These are phyloP conservation scores for Vanessa cardui DNA, from an alignment of 2,888 invertebrate species.

Conservation along the genomic window DNA sequence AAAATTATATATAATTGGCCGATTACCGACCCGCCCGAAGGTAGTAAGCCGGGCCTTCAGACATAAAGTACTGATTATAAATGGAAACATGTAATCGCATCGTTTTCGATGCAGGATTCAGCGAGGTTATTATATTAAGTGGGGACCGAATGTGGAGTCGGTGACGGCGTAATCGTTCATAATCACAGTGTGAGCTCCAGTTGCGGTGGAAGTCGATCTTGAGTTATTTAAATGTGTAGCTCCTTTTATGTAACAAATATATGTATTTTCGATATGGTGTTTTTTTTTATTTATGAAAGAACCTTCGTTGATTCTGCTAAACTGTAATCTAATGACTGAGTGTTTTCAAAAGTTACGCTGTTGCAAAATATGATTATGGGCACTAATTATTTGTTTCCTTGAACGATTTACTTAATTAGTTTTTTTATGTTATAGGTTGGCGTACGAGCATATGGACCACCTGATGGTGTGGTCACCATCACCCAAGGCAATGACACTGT, in stretches of 20 bases:
- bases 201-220: constrained; percentile 31
- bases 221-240: constrained; percentile 30
- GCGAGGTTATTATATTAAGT: constrained; percentile 81
- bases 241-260: not conserved
- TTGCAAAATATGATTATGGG: no score
- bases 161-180: constrained; percentile 77
- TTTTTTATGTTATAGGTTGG: no score
- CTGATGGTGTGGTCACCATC: no score
- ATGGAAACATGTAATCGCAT: constrained; percentile 79
- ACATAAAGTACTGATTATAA: constrained; percentile 76
- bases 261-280: not conserved
- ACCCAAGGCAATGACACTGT: no score
- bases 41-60: constrained; percentile 47
- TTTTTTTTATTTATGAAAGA: not conserved
- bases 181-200: constrained; percentile 62
- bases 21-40: constrained; percentile 69
- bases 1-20: constrained; percentile 81
- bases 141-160: constrained; percentile 72
- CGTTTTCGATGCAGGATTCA: constrained; percentile 75
- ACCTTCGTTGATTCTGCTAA: not conserved
- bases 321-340: not conserved
- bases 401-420: no score
- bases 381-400: no score
- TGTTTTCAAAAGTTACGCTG: no score
- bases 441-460: no score